A percentile compares a stretch with the other conserved stretches of the same genome.
These are phyloP conservation scores for Epizoanthus scotinus DNA, from an alignment of 92 coral and sea anemone genomes.

Conservation along the genomic window DNA sequence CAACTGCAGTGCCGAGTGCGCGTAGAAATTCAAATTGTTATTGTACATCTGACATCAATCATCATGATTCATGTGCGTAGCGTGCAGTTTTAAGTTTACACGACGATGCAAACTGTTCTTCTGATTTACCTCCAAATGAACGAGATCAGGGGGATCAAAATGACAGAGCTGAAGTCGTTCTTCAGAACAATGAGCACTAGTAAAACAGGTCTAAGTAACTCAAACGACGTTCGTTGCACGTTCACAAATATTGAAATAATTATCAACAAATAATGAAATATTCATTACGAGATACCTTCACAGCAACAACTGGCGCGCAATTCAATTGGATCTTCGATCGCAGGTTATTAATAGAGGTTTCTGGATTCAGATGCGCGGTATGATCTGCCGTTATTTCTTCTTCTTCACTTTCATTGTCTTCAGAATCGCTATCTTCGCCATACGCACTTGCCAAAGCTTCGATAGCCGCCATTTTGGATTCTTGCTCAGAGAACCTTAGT, in stretches of 20 bases:
- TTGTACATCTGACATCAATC: too few relatives aligned
- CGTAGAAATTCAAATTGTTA: too few relatives aligned
- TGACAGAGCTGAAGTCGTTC: too few relatives aligned
- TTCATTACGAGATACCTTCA: conserved; percentile 56
- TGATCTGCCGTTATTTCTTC: conserved; percentile 77
- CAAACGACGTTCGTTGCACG: background rate
- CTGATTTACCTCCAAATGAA: too few relatives aligned
- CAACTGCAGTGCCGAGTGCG: too few relatives aligned
- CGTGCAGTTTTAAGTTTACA: too few relatives aligned
- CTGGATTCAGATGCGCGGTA: conserved; percentile 73
- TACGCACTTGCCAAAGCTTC: conserved; percentile 73
- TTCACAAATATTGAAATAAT: background rate
- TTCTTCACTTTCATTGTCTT: conserved; percentile 56
- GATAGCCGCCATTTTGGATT: conserved; percentile 91
- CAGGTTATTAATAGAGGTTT: conserved; percentile 65
- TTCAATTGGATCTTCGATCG: conserved; percentile 83
- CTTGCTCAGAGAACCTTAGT: background rate
- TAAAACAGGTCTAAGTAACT: background rate
- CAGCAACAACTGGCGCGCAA: conserved; percentile 86
- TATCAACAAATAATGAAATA: too few relatives aligned
- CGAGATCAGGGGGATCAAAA: too few relatives aligned
- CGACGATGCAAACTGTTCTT: too few relatives aligned
- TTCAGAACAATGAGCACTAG: background rate
- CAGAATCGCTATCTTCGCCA: conserved; percentile 80
- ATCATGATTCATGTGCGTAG: too few relatives aligned